Conservation (phyloP, 2,888 invertebrate species). For the Apeira syringaria region DNA sequence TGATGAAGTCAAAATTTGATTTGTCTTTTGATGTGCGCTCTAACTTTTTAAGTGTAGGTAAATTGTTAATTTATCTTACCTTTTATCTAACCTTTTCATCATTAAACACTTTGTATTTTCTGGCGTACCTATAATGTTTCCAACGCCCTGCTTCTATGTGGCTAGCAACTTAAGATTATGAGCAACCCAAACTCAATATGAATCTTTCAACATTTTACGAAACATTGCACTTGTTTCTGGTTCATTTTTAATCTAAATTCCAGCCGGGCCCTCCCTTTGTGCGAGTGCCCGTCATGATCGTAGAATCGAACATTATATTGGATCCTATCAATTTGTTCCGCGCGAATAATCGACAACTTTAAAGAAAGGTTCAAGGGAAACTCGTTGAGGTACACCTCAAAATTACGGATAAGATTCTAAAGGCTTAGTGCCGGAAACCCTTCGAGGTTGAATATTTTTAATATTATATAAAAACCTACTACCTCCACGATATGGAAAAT, state of each 20-base stretch:
- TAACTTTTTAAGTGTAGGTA: no score
- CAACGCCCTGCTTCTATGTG: no score
- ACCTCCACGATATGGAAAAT: no score
- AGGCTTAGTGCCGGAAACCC: not conserved
- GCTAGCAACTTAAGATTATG: no score
- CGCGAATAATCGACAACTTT: slow-evolving; percentile 49
- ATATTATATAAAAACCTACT: no score
- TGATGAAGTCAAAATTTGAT: no score
- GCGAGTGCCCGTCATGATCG: slow-evolving; percentile 48
- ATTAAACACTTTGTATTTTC: no score
- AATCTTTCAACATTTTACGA: slow-evolving; percentile 54
- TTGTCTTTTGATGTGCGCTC: no score
- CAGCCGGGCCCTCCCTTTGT: slow-evolving; percentile 60
- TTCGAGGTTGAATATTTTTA: slow-evolving; percentile 2
- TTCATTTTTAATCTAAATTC: slow-evolving; percentile 78
- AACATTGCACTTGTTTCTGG: slow-evolving; percentile 62
- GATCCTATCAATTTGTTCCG: slow-evolving; percentile 58
- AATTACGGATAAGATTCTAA: not conserved
- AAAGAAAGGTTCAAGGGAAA: slow-evolving; percentile 34
- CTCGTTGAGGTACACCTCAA: slow-evolving; percentile 16
- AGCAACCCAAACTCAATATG: slow-evolving; percentile 37
- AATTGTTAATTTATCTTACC: no score
- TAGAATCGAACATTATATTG: slow-evolving; percentile 53
- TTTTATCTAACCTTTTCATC: no score
- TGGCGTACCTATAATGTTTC: no score